phyloP scores from a whole-genome alignment of 2,113 vertebrate species.

The Hepsetus odoe region DNA sequence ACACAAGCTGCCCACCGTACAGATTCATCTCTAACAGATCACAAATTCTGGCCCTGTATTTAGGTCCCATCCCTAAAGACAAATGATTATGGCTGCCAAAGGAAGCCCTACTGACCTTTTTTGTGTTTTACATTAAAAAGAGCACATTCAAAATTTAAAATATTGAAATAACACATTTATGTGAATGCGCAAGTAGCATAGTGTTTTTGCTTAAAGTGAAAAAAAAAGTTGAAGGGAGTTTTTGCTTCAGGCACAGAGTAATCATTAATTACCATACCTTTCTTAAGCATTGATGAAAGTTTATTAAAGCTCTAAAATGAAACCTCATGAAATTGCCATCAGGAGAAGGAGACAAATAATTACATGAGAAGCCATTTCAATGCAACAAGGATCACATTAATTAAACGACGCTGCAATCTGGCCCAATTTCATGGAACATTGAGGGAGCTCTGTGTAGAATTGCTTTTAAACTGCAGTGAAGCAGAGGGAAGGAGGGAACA shows the following conservation, averaged over 20 bases:
- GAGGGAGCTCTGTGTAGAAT: slow-evolving; percentile 47
- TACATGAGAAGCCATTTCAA: slow-evolving; percentile 49
- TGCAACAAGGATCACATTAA: slow-evolving; percentile 53
- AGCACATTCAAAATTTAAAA: neutral
- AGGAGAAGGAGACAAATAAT: slow-evolving; percentile 50
- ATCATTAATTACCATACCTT: neutral
- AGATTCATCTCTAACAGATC: no score
- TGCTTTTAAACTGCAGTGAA: slow-evolving; percentile 44
- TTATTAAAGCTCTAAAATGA: slow-evolving; percentile 36
- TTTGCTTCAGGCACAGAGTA: neutral
- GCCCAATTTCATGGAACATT: slow-evolving; percentile 62
- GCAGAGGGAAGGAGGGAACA: slow-evolving; percentile 49
- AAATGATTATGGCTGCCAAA: no score
- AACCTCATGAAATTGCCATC: slow-evolving; percentile 23
- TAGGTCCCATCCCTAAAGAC: no score
- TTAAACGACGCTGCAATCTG: slow-evolving; percentile 57
- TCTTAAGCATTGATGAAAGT: slow-evolving; percentile 11
- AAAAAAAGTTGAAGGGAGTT: neutral
- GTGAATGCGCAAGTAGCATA: neutral
- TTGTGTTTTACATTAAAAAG: neutral
- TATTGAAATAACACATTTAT: neutral
- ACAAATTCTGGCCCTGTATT: no score
- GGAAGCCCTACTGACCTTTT: no score
- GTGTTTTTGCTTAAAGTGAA: neutral
- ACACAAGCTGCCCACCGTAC: no score